Evolutionary conservation across 2,888 invertebrate species (phyloP).

Genomic region (Stenichneumon culpator): DNA sequence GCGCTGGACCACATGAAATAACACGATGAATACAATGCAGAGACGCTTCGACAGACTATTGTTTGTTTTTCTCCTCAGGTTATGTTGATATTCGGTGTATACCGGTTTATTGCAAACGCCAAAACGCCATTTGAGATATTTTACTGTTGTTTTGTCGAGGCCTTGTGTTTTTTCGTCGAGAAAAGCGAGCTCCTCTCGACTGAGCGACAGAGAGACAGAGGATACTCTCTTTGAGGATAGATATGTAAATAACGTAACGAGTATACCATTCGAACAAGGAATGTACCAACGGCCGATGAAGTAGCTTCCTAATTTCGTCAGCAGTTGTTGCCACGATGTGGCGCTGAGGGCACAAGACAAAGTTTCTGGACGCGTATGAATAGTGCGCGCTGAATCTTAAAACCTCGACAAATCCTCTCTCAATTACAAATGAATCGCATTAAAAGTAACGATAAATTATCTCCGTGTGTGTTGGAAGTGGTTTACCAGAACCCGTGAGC

Average conservation of each 20-base stretch:
- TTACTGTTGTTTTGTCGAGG: constrained; percentile 7
- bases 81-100: constrained; percentile 29
- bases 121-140: background rate
- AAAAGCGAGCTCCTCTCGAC: background rate
- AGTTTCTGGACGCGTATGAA: background rate
- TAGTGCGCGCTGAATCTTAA: background rate
- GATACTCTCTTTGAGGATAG: background rate
- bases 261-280: background rate
- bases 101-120: background rate
- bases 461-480: background rate
- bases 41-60: background rate
- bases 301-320: background rate
- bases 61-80: constrained; percentile 17
- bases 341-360: background rate
- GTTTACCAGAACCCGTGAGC: no score
- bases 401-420: background rate
- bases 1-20: constrained; percentile 10
- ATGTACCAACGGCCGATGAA: background rate
- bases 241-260: background rate
- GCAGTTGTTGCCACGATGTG: background rate
- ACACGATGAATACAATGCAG: background rate
- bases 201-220: no score
- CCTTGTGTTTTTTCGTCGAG: background rate
- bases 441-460: background rate
- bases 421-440: background rate